Percentiles rank a stretch among this genome's conserved stretches.
phyloP scores from a whole-genome alignment of 2,113 vertebrate genomes.

The Tylochromis polylepis region DNA sequence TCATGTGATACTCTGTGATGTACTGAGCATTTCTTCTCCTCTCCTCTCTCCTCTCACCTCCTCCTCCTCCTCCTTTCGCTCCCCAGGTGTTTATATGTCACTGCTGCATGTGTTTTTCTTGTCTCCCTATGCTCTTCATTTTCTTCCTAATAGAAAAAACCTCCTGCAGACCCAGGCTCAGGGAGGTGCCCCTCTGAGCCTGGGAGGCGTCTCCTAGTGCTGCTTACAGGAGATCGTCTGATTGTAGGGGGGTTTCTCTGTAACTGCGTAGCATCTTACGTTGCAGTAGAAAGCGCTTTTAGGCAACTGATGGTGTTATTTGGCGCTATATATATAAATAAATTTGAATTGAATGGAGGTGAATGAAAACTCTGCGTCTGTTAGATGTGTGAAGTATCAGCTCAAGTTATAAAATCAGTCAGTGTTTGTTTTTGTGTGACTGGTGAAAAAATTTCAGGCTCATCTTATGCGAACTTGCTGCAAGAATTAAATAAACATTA shows the following conservation, averaged over 20 bases:
- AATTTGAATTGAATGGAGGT: neutral
- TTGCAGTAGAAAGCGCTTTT: neutral
- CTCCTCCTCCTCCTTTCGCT: neutral
- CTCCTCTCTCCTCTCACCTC: too few relatives aligned
- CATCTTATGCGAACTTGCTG: rapidly evolving
- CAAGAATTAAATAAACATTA: neutral
- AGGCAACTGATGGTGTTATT: neutral
- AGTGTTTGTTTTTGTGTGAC: neutral
- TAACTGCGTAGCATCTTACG: neutral
- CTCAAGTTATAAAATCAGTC: neutral
- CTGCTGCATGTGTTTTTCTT: neutral
- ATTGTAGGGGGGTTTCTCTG: rapidly evolving
- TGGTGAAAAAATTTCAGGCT: neutral
- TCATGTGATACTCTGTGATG: neutral
- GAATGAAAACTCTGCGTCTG: neutral
- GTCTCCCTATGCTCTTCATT: neutral
- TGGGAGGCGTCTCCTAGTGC: neutral
- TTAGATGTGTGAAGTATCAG: neutral
- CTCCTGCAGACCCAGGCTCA: neutral
- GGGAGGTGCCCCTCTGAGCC: neutral
- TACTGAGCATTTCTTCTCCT: neutral
- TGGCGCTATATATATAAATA: neutral
- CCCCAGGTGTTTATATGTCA: neutral
- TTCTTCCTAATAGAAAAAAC: neutral
- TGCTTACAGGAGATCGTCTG: neutral